Conservation (phyloP, 2,888 invertebrate species). For the Tubulanus polymorphus region DNA sequence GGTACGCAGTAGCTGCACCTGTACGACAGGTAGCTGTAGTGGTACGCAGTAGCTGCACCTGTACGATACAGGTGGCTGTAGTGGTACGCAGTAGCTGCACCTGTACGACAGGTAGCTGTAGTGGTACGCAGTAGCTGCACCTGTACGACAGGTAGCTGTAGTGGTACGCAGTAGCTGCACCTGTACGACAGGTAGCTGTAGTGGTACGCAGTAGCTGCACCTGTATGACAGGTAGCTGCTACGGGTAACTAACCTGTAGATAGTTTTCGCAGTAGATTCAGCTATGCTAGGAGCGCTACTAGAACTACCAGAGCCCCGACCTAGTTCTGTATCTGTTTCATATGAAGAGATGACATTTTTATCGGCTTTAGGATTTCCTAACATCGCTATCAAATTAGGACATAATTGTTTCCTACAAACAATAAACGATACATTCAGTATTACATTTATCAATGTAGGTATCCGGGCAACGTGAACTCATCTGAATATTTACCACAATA, state of each 20-base stretch:
- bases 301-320: constrained; percentile 67
- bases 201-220: not conserved
- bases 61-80: not conserved
- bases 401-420: constrained; percentile 80
- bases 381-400: constrained; percentile 79
- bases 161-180: not conserved
- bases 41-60: not conserved
- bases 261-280: constrained; percentile 81
- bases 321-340: constrained; percentile 51
- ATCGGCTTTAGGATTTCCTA: constrained; percentile 82
- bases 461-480: not conserved
- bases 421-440: not conserved
- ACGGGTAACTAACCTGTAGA: constrained; percentile 66
- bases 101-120: not conserved
- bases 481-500: constrained; percentile 44
- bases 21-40: not conserved
- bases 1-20: not conserved
- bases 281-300: constrained; percentile 74
- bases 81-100: not conserved
- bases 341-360: constrained; percentile 63
- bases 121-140: not conserved
- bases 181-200: not conserved
- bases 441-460: constrained; percentile 7
- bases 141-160: not conserved
- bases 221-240: not conserved